Evolutionary conservation across 2,113 vertebrate species (phyloP).

Genomic region (Dryoscopus gambensis): DNA sequence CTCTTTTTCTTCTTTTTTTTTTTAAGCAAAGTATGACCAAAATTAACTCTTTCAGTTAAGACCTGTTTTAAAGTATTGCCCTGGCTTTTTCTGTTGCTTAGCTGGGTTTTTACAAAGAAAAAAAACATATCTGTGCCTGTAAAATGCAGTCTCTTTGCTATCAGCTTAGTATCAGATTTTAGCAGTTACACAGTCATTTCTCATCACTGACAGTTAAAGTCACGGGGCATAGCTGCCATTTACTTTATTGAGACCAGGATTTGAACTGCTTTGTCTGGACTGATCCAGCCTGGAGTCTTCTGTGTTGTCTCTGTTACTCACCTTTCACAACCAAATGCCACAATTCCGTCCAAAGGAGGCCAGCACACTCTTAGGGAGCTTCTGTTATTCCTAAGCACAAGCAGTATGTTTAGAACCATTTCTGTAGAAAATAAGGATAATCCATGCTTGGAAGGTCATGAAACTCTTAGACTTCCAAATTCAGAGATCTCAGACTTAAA

Average conservation of each 20-base stretch:
- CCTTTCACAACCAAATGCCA: not conserved
- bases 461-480: conserved; percentile 1
- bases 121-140: not conserved
- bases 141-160: not conserved
- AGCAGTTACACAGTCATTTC: not conserved
- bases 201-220: conserved; percentile 30
- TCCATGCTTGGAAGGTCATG: not conserved
- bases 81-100: not conserved
- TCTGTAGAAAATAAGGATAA: conserved; percentile 24
- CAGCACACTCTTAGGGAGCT: not conserved
- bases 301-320: not conserved
- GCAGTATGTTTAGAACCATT: not conserved
- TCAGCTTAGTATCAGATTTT: not conserved
- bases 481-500: conserved; percentile 5
- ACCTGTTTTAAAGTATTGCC: not conserved
- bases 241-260: conserved; percentile 7
- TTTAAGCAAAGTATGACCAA: not conserved
- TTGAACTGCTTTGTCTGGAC: not conserved
- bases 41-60: conserved; percentile 1
- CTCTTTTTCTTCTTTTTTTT: not conserved
- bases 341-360: not conserved
- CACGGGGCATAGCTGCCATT: not conserved
- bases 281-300: not conserved
- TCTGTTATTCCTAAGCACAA: not conserved
- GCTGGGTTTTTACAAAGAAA: not conserved